Base-by-base conservation (phyloP, 2,797 vertebrate genomes). In the Dermochelys coriacea region DNA sequence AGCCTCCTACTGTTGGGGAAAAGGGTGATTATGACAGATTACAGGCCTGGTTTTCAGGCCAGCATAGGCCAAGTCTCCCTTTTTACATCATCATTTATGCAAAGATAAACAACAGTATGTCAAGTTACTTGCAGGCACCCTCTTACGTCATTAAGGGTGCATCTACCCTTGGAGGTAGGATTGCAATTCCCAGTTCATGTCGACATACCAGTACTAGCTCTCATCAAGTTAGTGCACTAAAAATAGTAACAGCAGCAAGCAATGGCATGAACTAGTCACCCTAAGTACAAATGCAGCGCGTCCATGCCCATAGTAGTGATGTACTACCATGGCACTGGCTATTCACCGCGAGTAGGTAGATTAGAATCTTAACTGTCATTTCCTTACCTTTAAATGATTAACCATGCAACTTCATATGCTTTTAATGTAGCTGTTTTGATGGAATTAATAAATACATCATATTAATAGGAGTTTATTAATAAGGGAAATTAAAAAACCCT, bases 311-410 rank as follows among this genome's bases (percentile, higher is more conserved):
- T 11, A 68, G 9, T 68, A 37, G n/a, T 68, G 9, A 68, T 68
- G 18, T 37, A 23, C 64, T 37, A 37, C 19, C 19, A 68, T 21
- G n/a, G 14, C n/a, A 37, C n/a, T 37, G 64, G 34, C 61, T n/a
- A 19, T 4, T 16, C 16, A 64, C 19, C n/a, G 5, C 3, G 5
- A 71, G 37, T 21, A 37, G 21, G 64, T 41, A 71, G 64, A 71
- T 71, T 80, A 4, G 6, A 87, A 84, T 64, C 0, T 0, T 59
- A 6, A 6, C 1, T 37, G 19, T 6, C 0, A 71, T 10, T 19
- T 71, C 8, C 19, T 47, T 10, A 34, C 55, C 51, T 81, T 84
- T 79, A 80, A 64, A 6, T 54, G 86, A 31, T 49, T 74, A 80
- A 23, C 4, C 1, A 79, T 41, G 2, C 37, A 4, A 68, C 2